phyloP scores from a whole-genome alignment of 2,797 vertebrate species.

The Leucoraja ocellata region DNA sequence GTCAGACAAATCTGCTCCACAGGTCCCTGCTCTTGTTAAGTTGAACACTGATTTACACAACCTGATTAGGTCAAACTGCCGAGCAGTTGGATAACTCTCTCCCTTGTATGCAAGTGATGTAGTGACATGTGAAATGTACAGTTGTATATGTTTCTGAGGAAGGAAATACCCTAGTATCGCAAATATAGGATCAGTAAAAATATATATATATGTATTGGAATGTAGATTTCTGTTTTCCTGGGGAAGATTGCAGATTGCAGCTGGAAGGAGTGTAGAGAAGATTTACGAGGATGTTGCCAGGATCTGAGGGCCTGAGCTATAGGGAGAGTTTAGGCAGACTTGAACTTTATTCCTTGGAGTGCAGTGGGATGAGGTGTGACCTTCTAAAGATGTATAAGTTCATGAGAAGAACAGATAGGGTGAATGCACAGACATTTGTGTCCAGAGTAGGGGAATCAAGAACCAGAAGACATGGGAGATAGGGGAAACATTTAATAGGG shows the following conservation, averaged over 20 bases:
- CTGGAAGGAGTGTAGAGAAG: too few species aligned
- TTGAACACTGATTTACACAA: neutral
- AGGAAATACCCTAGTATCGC: neutral
- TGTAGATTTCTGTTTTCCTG: neutral
- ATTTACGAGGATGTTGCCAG: too few species aligned
- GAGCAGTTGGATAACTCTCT: neutral
- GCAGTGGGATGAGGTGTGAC: too few species aligned
- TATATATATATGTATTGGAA: neutral
- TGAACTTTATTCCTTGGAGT: too few species aligned
- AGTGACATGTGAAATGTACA: neutral
- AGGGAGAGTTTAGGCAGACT: too few species aligned
- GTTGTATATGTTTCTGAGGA: neutral
- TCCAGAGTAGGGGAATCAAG: too few species aligned
- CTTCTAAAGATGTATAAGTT: too few species aligned
- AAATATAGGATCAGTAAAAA: neutral
- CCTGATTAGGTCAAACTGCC: neutral
- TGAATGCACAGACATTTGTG: too few species aligned
- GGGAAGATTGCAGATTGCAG: neutral
- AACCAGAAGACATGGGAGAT: too few species aligned
- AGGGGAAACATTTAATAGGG: too few species aligned
- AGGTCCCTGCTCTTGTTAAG: neutral
- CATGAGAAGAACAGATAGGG: too few species aligned
- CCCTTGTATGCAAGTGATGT: neutral
- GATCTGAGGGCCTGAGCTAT: too few species aligned
- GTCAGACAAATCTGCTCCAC: conserved; percentile 21